Conservation (phyloP, 2,113 vertebrate species). For the Hypomesus transpacificus region DNA sequence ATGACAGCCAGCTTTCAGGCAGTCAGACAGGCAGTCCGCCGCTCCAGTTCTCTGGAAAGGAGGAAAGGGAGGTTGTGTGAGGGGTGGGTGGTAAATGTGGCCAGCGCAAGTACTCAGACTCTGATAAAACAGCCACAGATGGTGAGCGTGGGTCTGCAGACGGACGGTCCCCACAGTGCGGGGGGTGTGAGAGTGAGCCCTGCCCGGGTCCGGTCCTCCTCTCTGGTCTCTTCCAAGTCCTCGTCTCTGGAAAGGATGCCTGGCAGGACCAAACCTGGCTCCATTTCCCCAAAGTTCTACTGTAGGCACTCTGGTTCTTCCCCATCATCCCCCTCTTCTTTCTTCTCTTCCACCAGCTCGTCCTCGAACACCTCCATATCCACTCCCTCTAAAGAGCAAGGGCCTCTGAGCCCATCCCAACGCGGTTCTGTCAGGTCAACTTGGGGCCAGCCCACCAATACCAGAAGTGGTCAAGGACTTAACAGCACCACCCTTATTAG, state of each 20-base stretch:
- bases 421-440: slow-evolving; percentile 76
- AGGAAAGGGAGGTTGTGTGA: slow-evolving; percentile 70
- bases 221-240: slow-evolving; percentile 77
- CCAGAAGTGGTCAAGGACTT: slow-evolving; percentile 35
- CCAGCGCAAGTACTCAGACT: slow-evolving; percentile 83
- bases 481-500: slow-evolving; percentile 22
- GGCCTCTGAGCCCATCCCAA: slow-evolving; percentile 80
- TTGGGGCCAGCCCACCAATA: slow-evolving; percentile 79
- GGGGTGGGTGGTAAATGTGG: slow-evolving; percentile 75
- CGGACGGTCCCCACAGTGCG: slow-evolving; percentile 67
- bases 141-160: slow-evolving; percentile 87
- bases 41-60: slow-evolving; percentile 74
- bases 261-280: slow-evolving; percentile 75
- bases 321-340: slow-evolving; percentile 38
- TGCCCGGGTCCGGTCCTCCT: slow-evolving; percentile 70
- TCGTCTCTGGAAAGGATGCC: slow-evolving; percentile 83
- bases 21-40: slow-evolving; percentile 70
- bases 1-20: slow-evolving; percentile 81
- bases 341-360: slow-evolving; percentile 42
- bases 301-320: slow-evolving; percentile 74
- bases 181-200: slow-evolving; percentile 78
- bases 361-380: slow-evolving; percentile 28
- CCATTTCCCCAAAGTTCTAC: slow-evolving; percentile 87
- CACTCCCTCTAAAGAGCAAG: slow-evolving; percentile 72
- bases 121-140: slow-evolving; percentile 64